Evolutionary conservation across 2,888 invertebrate genomes (phyloP).

Genomic region (Mylabris sibirica): DNA sequence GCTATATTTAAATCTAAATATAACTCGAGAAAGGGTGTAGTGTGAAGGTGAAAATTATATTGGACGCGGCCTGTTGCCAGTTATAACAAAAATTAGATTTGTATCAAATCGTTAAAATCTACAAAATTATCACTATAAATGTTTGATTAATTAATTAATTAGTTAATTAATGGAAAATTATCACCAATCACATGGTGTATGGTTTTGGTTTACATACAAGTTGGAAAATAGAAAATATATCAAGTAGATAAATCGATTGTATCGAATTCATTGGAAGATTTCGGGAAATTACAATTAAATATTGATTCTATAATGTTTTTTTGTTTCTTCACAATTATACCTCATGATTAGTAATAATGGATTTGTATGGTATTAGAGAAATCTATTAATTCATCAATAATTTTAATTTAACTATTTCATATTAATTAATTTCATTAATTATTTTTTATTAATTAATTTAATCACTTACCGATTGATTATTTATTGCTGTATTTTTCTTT

Average conservation of each 20-base stretch:
- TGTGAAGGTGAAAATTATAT: slow-evolving; percentile 9
- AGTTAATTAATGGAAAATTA: neutral
- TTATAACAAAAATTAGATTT: neutral
- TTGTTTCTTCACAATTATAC: too few relatives aligned
- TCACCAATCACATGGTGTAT: slow-evolving; percentile 7
- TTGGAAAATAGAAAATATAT: neutral
- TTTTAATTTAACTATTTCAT: neutral
- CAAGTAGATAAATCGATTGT: neutral
- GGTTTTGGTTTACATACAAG: neutral
- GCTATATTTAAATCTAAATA: slow-evolving; percentile 26
- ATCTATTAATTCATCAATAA: too few relatives aligned
- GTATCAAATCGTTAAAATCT: too few relatives aligned
- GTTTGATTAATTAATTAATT: neutral
- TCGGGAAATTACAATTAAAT: too few relatives aligned
- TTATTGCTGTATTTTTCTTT: neutral
- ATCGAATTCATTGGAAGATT: neutral
- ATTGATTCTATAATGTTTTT: too few relatives aligned
- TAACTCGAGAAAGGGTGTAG: slow-evolving; percentile 19
- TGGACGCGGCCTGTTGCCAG: slow-evolving; percentile 20
- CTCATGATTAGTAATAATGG: too few relatives aligned
- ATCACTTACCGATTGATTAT: neutral
- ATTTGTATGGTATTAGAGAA: too few relatives aligned
- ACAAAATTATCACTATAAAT: neutral
- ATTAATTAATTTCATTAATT: neutral
- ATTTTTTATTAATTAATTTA: neutral